phyloP scores from a whole-genome alignment of 2,113 vertebrate genomes.

The Oostethus manadensis region DNA sequence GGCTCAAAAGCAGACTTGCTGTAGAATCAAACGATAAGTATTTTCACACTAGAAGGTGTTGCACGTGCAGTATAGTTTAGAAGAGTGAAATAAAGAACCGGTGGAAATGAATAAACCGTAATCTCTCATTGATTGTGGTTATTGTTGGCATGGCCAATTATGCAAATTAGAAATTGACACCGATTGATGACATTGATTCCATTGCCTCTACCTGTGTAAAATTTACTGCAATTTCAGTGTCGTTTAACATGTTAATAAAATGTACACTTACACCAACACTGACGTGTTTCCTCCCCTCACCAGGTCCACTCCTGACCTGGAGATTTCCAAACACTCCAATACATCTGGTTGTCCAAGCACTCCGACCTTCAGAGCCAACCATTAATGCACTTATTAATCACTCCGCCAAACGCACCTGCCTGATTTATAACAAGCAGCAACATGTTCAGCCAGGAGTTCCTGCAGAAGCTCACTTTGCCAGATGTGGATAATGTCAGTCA shows the following conservation, averaged over 20 bases:
- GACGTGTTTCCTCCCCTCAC: not conserved
- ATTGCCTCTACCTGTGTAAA: no score
- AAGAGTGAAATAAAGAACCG: no score
- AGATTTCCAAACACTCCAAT: conserved; percentile 9
- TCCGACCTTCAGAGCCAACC: not conserved
- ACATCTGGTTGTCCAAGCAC: not conserved
- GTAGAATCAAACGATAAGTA: no score
- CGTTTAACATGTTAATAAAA: not conserved
- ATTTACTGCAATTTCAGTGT: not conserved
- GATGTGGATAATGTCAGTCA: conserved; percentile 80
- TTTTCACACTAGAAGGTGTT: no score
- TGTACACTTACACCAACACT: not conserved
- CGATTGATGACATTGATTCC: no score
- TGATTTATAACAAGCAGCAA: not conserved
- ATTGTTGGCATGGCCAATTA: no score
- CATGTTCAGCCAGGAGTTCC: conserved; percentile 82
- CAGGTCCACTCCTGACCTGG: conserved; percentile 16
- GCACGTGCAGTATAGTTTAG: no score
- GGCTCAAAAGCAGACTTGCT: no score
- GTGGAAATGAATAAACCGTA: no score
- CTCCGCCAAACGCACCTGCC: not conserved
- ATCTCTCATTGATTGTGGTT: no score
- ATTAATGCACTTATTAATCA: not conserved
- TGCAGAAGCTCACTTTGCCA: conserved; percentile 77
- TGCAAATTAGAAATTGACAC: no score